These are phyloP conservation scores for Aphidoletes aphidimyza DNA, from an alignment of 2,888 invertebrate genomes.

Conservation along the genomic window DNA sequence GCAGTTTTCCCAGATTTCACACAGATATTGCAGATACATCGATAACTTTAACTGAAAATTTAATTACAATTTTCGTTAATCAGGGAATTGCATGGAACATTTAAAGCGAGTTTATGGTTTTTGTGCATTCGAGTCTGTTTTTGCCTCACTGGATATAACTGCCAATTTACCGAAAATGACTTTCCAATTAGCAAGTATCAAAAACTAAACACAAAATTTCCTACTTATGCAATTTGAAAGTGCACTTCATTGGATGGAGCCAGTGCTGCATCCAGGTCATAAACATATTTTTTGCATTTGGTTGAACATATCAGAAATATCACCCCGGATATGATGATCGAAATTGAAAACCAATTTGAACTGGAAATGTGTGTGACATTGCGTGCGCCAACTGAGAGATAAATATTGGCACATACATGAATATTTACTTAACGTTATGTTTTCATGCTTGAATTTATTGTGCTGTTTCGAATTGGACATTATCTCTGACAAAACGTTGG, in stretches of 20 bases:
- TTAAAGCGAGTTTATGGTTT: not conserved
- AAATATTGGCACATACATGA: not conserved
- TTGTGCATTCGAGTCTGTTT: not conserved
- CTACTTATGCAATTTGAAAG: not conserved
- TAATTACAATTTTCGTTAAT: slow-evolving; percentile 42
- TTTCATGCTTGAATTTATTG: not conserved
- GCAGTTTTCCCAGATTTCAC: no score
- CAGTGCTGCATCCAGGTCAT: not conserved
- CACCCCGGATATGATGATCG: not conserved
- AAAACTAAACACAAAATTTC: slow-evolving; percentile 6
- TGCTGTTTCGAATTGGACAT: not conserved
- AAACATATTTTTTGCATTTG: not conserved
- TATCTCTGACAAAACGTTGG: not conserved
- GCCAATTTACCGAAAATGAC: not conserved
- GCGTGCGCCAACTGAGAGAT: not conserved
- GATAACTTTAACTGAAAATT: slow-evolving; percentile 15
- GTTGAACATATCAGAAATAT: not conserved
- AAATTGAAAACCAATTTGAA: slow-evolving; percentile 18
- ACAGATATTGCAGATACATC: not conserved
- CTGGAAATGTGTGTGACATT: not conserved
- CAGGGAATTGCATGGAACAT: not conserved
- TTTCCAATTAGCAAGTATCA: slow-evolving; percentile 14
- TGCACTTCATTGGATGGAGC: not conserved
- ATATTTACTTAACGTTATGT: not conserved
- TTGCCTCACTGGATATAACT: not conserved